Base-by-base conservation (phyloP, 2,888 invertebrate genomes). In the Tipula helvola region DNA sequence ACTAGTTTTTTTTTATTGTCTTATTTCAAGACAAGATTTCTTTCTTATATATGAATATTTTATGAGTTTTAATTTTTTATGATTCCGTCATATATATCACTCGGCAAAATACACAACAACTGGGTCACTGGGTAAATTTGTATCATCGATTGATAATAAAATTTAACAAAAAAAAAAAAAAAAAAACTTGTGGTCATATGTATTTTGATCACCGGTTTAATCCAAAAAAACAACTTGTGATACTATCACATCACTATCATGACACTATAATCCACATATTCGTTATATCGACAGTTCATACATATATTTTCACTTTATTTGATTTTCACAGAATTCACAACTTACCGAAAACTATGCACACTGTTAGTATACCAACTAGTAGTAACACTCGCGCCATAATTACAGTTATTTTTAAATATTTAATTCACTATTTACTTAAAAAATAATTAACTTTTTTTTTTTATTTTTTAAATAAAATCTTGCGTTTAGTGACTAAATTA, bases 371-470 rank as follows among this genome's bases (percentile, higher is more conserved):
- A 89, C 90, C 89, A 89, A 91, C 89, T 88, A 90, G 89, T 88
- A 90, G 89, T 89, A 91, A 90, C 90, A 90, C 90, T 89, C 90
- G 90, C 90, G 91, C 90, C 91, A 91, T 91, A 84, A 84, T 39
- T 39, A n/a, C 39, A 39, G 3, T 39, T 39, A 2, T 39, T 39
- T 39, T 39, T 39, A 5, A 39, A 1, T n/a, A 16, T 41, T 41
- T 84, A 85, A 10, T 42, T 42, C 42, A 42, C 42, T 42, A 42
- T 39, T 39, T 39, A 39, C 39, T 39, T 39, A 39, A 39, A 39
- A 39, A 39, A 39, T 39, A 39, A 39, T 39, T 39, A 7, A 39
- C 3, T 39, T 39, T 7, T 7, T 36, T 36, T 18, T 52, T 47
- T 86, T 47, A 36, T 86, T 86, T 47, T 18, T 36, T 47, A 7